Base-by-base conservation (phyloP, 1,140 invertebrate species). In the Eupeodes corollae region DNA sequence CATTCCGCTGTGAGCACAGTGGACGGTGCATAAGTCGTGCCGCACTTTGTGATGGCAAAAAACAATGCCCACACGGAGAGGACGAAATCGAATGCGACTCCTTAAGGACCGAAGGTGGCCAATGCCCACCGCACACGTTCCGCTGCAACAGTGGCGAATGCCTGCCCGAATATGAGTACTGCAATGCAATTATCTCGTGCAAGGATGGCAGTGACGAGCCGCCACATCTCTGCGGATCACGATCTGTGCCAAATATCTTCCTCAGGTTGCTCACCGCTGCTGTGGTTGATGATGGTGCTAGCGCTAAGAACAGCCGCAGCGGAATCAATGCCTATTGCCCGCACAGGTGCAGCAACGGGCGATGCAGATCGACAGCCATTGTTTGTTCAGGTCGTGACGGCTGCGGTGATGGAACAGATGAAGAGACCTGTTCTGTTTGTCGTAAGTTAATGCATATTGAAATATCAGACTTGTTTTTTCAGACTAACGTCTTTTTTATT, bases 331-430 rank as follows among this genome's bases (percentile, higher is more conserved):
- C 57, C 39, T 68, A 68, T 51, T 91, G 87, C 58, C 87, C 86
- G 10, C 79, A 88, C 57, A 75, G 82, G 42, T 94, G 90, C 67
- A 78, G 75, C 40, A 92, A 92, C 67, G 87, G 88, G 1, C 74
- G 86, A 39, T 93, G 90, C 63, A 75, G 90, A 47, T 90, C 87
- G 18, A 84, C 84, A 12, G 88, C 88, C 0, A 86, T 91, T 42
- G 78, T 85, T 3, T 92, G 88, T 67, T 90, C 85, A 11, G 89
- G 88, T 9, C 73, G 83, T 11, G 88, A 92, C 64, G 89, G 89
- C 26, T 92, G 90, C 61, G 89, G 89, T 6, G 89, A 93, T 73
- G 84, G 84, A 51, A 86, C 81, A 37, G 90, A 93, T 63, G 90
- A 93, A 70, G 77, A 77, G 33, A 77, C 78, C 49, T 93, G 90